Base-by-base conservation (phyloP, 23 tunicate species). In the Halocynthia aurantium region DNA sequence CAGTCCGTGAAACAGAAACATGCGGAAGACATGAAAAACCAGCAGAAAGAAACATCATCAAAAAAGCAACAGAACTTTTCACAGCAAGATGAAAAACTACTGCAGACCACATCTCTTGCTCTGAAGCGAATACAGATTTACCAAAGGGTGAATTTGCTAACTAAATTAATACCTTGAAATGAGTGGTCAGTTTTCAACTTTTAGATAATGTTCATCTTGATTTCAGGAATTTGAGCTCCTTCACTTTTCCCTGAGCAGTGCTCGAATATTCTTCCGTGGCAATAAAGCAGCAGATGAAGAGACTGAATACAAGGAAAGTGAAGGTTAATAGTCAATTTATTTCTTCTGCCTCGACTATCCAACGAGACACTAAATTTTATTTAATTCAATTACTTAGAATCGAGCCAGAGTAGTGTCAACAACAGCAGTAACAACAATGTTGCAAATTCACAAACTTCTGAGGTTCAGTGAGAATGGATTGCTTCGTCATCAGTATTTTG, bases 231-330 rank as follows among this genome's bases (percentile, higher is more conserved):
- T 91, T 63, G 97, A 91, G 22, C 84, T 91, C 52, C 78, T 91
- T 15, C 78, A 80, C 53, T 91, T 61, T 61, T 91, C 97, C n/a
- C 57, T 91, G 77, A 91, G 91, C 73, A 91, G 97, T 58, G 97
- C 97, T 15, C 71, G 97, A 12, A 91, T 91, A 52, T 91, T 91
- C 72, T 91, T 91, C 82, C 83, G 91, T 58, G 91, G 86, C 18
- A 89, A 85, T 63, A 64, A 69, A 49, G 50, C 91, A 11, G 84
- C 72, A 12, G 88, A 91, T 54, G 81, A 82, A 53, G 80, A 82
- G 67, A 72, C 67, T 4, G 72, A 50, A 21, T 66, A 86, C 17
- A 81, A 55, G 18, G 84, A 55, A 0, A 17, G 50, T 79, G 61
- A 70, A 53, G 19, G 18, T 10, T 0, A 73, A 31, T 31, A 31